Evolutionary conservation across 1,140 invertebrate species (phyloP).

Genomic region (Frieseomelitta varia): DNA sequence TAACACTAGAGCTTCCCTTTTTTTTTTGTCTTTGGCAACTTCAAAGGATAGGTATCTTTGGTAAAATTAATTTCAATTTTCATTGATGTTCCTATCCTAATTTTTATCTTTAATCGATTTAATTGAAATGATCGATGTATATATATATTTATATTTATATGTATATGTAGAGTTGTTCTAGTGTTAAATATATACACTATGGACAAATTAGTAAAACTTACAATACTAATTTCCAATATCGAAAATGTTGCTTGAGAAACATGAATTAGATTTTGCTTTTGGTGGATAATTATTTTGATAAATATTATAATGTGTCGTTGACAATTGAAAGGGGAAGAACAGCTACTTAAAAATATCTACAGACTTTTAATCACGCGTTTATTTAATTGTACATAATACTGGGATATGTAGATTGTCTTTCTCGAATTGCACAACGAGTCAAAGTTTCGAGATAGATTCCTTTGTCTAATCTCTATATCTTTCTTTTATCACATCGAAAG

Average conservation of each 20-base stretch:
- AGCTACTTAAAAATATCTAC: background rate
- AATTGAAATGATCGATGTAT: too few species aligned
- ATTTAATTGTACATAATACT: conserved; percentile 41
- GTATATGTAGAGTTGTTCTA: too few species aligned
- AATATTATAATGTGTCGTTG: too few species aligned
- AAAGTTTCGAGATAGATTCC: conserved; percentile 8
- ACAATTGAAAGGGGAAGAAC: background rate
- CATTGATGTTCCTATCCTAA: too few species aligned
- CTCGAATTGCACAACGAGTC: conserved; percentile 36
- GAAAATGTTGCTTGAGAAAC: background rate
- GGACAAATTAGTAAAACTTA: background rate
- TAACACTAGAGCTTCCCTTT: too few species aligned
- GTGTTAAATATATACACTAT: background rate
- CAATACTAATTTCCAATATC: background rate
- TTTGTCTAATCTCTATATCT: conserved; percentile 19
- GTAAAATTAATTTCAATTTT: too few species aligned
- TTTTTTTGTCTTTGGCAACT: too few species aligned
- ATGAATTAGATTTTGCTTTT: background rate
- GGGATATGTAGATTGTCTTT: conserved; percentile 63
- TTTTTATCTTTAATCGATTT: too few species aligned
- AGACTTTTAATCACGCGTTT: conserved; percentile 29
- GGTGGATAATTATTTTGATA: background rate
- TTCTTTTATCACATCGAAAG: conserved; percentile 61
- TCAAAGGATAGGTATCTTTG: too few species aligned
- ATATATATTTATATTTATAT: too few species aligned